Evolutionary conservation across 2,113 vertebrate genomes (phyloP), one percentile per base, ranked within the genome.

Genomic region (Mionectes macconnelli): DNA sequence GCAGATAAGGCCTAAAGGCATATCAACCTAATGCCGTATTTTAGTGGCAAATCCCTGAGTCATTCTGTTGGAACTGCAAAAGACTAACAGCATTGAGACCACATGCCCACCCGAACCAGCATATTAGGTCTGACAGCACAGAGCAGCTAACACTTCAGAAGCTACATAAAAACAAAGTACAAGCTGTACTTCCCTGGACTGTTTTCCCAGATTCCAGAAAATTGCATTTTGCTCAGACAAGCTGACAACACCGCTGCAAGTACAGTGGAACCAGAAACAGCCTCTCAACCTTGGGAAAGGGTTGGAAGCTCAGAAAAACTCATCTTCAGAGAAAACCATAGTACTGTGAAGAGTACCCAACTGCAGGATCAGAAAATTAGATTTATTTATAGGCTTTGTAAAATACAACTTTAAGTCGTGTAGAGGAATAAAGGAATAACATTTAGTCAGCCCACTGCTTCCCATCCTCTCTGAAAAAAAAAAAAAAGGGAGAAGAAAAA

Each of bases 211-310:
- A 39, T 28, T 47, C 4, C 45, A 81, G 22, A 5, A 88, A 83
- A 64, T 5, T 52, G 5, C 45, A 73, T 3, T 53, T 37, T 57
- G 13, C 24, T 76, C 57, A 37, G 22, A 49, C 14, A 23, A 82
- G 47, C 25, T 76, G 14, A 64, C 5, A 30, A 37, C 8, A 30
- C 12, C 5, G 28, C 5, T 55, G 16, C 28, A 64, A 40, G 22
- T 39, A n/a, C 2, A 1, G 22, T 79, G 49, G 62, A 84, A 72
- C 45, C 64, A n/a, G 9, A 73, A 64, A 60, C 15, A 25, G 9
- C 0, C 0, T 31, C 39, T 60, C 49, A 18, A 31, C n/a, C 25
- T 39, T 21, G n/a, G 18, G 6, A 68, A 70, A 68, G 7, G 2
- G 1, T 55, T 91, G 28, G 47, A 76, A 85, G 19, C 39, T 21